phyloP scores from a whole-genome alignment of 2,888 invertebrate genomes.

The Aphodius sticticus region DNA sequence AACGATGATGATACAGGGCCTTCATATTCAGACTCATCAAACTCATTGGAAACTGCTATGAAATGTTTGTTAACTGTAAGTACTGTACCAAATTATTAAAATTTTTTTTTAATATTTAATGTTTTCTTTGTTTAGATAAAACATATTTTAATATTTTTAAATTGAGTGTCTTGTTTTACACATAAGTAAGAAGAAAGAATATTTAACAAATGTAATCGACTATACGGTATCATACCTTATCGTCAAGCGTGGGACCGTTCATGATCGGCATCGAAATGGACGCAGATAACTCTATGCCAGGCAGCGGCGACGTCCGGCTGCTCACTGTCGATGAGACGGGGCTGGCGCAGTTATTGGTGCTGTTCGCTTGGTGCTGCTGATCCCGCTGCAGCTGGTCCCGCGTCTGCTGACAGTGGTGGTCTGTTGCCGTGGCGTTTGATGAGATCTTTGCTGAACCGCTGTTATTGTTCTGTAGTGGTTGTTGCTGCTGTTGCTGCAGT shows the following conservation, averaged over 20 bases:
- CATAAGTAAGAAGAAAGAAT: too few relatives aligned
- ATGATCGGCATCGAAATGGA: slow-evolving; percentile 50
- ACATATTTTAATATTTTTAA: too few relatives aligned
- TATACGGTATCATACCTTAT: slow-evolving; percentile 48
- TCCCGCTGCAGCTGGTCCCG: slow-evolving; percentile 41
- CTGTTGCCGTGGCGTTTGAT: background rate
- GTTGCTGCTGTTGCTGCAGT: background rate
- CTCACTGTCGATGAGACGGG: slow-evolving; percentile 62
- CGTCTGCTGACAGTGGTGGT: slow-evolving; percentile 35
- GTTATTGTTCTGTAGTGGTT: background rate
- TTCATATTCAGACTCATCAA: too few relatives aligned
- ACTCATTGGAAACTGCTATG: too few relatives aligned
- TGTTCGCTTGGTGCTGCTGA: slow-evolving; percentile 31
- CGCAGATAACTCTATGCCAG: slow-evolving; percentile 46
- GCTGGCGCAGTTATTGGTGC: slow-evolving; percentile 52
- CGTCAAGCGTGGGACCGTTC: slow-evolving; percentile 62
- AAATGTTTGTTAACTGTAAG: too few relatives aligned
- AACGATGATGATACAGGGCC: too few relatives aligned
- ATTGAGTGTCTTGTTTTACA: too few relatives aligned
- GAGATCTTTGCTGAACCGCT: background rate
- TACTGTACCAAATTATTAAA: too few relatives aligned
- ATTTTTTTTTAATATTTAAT: too few relatives aligned
- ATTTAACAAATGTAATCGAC: too few relatives aligned
- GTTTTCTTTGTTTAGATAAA: too few relatives aligned
- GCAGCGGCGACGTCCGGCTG: slow-evolving; percentile 65